phyloP scores from a whole-genome alignment of 2,113 vertebrate species.

The Periophthalmus modestus region DNA sequence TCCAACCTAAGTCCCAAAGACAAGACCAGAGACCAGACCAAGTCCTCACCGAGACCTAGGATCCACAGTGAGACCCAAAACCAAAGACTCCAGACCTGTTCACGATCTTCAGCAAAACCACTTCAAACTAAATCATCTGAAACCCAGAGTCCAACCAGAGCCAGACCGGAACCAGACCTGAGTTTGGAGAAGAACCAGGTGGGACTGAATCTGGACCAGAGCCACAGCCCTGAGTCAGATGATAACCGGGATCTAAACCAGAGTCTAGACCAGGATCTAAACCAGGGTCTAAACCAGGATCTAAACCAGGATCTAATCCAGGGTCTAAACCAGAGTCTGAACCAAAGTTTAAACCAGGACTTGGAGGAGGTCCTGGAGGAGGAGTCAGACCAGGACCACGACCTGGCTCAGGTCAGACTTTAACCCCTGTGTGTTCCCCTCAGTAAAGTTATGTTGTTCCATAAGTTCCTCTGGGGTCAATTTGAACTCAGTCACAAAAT shows the following conservation, averaged over 20 bases:
- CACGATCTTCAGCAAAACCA: not conserved
- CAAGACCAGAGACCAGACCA: not conserved
- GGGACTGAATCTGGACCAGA: not conserved
- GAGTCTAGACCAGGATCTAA: no score
- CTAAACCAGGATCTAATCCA: no score
- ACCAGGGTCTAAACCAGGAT: not conserved
- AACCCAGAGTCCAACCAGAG: not conserved
- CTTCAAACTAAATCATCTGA: not conserved
- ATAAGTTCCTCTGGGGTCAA: no score
- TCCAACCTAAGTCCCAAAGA: constrained; percentile 17
- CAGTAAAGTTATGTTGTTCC: no score
- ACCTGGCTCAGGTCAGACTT: not conserved
- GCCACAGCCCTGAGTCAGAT: not conserved
- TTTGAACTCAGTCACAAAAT: no score
- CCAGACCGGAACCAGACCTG: not conserved
- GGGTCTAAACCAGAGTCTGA: no score
- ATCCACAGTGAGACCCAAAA: not conserved
- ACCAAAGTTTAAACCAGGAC: not conserved
- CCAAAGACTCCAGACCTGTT: not conserved
- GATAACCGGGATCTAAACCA: not conserved
- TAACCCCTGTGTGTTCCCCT: no score
- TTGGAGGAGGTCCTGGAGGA: not conserved
- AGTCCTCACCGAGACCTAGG: not conserved
- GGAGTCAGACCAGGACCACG: not conserved
- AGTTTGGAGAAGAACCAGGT: not conserved